phyloP scores from a whole-genome alignment of 1,140 invertebrate species.

The Camponotus vicinus region DNA sequence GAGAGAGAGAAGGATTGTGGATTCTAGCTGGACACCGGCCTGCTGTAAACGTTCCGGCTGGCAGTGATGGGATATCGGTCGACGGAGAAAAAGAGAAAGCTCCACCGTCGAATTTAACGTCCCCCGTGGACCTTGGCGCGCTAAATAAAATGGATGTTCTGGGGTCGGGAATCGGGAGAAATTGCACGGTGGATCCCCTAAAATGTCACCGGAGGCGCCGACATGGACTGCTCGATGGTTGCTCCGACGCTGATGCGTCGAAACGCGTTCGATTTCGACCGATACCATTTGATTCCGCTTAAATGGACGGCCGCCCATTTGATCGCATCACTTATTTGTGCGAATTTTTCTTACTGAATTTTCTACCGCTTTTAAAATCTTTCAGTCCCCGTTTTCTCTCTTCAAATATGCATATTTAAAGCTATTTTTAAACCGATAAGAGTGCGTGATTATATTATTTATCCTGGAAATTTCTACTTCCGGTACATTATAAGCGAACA shows the following conservation, averaged over 20 bases:
- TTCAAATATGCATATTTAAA: not conserved
- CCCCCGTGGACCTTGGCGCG: conserved; percentile 71
- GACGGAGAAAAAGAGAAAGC: conserved; percentile 70
- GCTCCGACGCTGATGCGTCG: conserved; percentile 43
- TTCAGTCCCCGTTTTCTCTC: not conserved
- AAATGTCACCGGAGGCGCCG: conserved; percentile 64
- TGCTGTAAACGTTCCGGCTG: conserved; percentile 71
- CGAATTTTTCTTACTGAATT: conserved; percentile 18
- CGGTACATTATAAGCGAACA: not conserved
- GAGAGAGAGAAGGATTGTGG: conserved; percentile 32
- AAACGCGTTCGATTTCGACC: conserved; percentile 46
- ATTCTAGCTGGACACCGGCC: conserved; percentile 67
- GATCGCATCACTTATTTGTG: conserved; percentile 32
- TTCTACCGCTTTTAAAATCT: not conserved
- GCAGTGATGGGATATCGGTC: conserved; percentile 74
- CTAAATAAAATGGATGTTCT: conserved; percentile 86
- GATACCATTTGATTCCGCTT: conserved; percentile 35
- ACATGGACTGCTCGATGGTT: conserved; percentile 38
- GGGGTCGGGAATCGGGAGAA: conserved; percentile 84
- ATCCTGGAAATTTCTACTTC: not conserved
- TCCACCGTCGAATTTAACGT: conserved; percentile 77
- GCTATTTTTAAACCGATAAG: not conserved
- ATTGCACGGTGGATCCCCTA: conserved; percentile 77
- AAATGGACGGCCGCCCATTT: conserved; percentile 22
- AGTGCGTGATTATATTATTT: conserved; percentile 10